These are phyloP conservation scores for Drosophila erecta DNA, from an alignment of 1,140 invertebrate species.

Conservation along the genomic window DNA sequence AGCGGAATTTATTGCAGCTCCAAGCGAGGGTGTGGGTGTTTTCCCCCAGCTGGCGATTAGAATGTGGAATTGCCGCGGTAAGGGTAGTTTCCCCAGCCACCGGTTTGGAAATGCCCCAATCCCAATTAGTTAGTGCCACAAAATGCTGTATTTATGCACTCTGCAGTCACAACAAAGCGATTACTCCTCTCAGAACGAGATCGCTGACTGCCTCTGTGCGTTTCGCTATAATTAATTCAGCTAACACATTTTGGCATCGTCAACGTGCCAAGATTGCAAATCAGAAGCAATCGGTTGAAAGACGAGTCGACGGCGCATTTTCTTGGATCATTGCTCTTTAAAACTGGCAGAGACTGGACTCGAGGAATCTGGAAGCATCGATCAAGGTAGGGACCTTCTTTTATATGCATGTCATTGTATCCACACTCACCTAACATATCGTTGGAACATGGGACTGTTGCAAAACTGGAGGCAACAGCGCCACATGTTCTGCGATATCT, in stretches of 20 bases:
- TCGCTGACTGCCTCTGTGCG: constrained; percentile 28
- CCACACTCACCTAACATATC: constrained; percentile 44
- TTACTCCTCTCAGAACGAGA: background rate
- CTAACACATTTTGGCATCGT: constrained; percentile 39
- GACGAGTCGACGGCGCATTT: constrained; percentile 28
- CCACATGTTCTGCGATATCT: constrained; percentile 26
- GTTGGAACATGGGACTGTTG: constrained; percentile 39
- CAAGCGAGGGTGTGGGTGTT: constrained; percentile 24
- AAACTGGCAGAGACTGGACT: constrained; percentile 52
- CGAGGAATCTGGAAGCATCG: constrained; percentile 43
- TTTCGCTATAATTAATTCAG: constrained; percentile 17
- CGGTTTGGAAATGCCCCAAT: constrained; percentile 33
- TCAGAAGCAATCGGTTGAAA: background rate
- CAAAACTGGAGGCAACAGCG: constrained; percentile 30
- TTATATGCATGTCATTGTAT: background rate
- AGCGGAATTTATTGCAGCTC: constrained; percentile 24
- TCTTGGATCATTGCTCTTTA: constrained; percentile 29
- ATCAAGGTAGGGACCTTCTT: background rate
- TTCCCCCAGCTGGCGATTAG: constrained; percentile 23
- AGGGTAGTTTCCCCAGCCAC: constrained; percentile 37
- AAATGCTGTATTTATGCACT: background rate
- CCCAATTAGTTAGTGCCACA: constrained; percentile 1
- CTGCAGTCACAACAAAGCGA: background rate
- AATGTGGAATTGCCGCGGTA: background rate
- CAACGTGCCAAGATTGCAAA: constrained; percentile 36